These are phyloP conservation scores for Mesoligia furuncula DNA, from an alignment of 2,888 invertebrate genomes.

Conservation along the genomic window DNA sequence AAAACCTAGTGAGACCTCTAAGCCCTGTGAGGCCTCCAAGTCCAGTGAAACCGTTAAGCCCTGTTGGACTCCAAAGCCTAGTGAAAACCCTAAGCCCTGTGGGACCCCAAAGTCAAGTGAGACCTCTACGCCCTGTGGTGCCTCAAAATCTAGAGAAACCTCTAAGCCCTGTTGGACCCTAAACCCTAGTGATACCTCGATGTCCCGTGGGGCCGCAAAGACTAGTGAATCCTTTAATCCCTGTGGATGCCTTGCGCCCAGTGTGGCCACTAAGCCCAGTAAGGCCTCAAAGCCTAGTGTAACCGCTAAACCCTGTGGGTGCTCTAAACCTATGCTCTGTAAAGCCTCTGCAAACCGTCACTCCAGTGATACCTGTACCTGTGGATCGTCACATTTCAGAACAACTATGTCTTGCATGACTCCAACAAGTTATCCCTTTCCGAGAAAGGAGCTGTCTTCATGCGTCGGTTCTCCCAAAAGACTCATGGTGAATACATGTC, in stretches of 20 bases:
- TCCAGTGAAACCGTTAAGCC: too few relatives aligned
- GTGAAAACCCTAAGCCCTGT: neutral
- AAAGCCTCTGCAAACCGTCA: neutral
- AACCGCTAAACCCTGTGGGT: neutral
- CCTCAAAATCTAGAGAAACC: too few relatives aligned
- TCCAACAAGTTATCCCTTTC: too few relatives aligned
- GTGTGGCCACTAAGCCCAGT: neutral
- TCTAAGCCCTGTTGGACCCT: too few relatives aligned
- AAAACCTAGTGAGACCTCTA: neutral
- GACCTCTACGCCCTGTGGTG: too few relatives aligned
- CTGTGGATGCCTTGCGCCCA: neutral
- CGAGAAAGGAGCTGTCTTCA: neutral
- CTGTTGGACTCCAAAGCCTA: neutral
- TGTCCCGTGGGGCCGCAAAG: neutral
- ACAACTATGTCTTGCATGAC: neutral
- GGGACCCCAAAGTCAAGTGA: too few relatives aligned
- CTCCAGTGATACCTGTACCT: neutral
- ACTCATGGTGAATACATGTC: too few relatives aligned
- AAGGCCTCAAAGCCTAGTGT: neutral
- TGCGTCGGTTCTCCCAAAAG: neutral
- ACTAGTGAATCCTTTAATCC: neutral
- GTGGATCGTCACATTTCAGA: too few relatives aligned
- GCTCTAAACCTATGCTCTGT: neutral
- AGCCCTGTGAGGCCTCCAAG: neutral
- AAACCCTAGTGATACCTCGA: neutral